Percentiles rank a stretch among this genome's conserved stretches.
Evolutionary conservation across 2,888 invertebrate genomes (phyloP).

Genomic region (Hirtodrosophila cameraria): DNA sequence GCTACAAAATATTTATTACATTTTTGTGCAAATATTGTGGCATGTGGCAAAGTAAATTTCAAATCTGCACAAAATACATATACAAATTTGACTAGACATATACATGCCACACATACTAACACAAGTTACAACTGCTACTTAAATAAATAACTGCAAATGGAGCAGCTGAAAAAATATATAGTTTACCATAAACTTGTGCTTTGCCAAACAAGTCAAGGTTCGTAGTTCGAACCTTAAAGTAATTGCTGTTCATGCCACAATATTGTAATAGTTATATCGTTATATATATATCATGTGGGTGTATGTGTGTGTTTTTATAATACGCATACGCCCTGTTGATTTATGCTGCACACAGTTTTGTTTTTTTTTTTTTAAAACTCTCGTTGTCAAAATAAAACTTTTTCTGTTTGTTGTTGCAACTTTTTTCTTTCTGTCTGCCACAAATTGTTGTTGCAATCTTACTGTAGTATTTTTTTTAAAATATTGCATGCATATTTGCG

Average conservation of each 20-base stretch:
- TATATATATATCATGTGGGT: constrained; percentile 12
- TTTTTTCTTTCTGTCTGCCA: constrained; percentile 26
- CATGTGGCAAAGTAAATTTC: constrained; percentile 10
- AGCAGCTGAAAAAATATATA: constrained; percentile 53
- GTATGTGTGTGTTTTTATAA: constrained; percentile 9
- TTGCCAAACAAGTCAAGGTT: constrained; percentile 54
- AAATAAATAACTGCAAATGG: constrained; percentile 60
- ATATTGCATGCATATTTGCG: constrained; percentile 15
- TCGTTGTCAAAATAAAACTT: constrained; percentile 68
- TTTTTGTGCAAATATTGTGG: constrained; percentile 18
- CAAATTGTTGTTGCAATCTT: constrained; percentile 13
- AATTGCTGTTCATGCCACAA: constrained; percentile 74
- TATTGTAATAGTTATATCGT: constrained; percentile 42
- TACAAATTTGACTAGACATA: background rate
- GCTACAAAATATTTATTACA: constrained; percentile 13
- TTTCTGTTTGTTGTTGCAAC: constrained; percentile 17
- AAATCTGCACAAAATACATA: background rate
- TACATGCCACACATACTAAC: background rate
- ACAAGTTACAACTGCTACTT: no score
- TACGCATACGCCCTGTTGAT: constrained; percentile 61
- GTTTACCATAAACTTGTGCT: constrained; percentile 59
- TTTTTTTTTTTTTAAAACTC: constrained; percentile 63
- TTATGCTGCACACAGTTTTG: constrained; percentile 64
- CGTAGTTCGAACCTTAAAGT: constrained; percentile 56
- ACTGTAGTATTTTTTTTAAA: background rate